Evolutionary conservation across 2,113 vertebrate genomes (phyloP), one percentile per base, ranked within the genome.

Genomic region (Platanista minor): DNA sequence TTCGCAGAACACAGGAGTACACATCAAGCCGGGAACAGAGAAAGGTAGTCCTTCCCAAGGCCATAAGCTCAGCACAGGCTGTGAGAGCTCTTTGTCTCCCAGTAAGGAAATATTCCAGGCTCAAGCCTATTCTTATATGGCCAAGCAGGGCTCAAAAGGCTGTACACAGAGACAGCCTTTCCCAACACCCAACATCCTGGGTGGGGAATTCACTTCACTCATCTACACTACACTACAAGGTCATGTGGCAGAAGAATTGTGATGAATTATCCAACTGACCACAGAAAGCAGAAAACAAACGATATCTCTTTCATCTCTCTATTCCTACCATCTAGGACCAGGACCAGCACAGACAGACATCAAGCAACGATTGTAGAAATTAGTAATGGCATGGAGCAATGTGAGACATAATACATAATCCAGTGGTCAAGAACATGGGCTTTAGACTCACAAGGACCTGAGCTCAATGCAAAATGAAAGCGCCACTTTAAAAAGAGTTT

Each of bases 401-500:
- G 43, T 41, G 9, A 87, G 82, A 13, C n/a, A 31, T 8, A 41
- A 78, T 2, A 27, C 4, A n/a, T 20, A 80, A 29, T 0, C 13
- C 67, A 52, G 15, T 9, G 41, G 41, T 43, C 49, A 80, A 62
- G 74, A 87, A 80, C 10, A 27, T 10, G 77, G 43, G 27, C 5
- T 6, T 41, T 0, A 46, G 36, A 33, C 4, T 57, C 75, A 83
- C 67, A 41, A 20, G 33, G 52, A 77, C 12, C 61, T 31, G 17
- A 69, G 71, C 67, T 43, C n/a, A 52, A 29, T 14, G 27, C 29
- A 41, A 67, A 84, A 89, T n/a, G 29, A 12, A 29, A 88, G 7
- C 54, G n/a, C 18, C 18, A 54, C 77, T 96, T 71, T 33, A 57
- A 84, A 84, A 96, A 46, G 14, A 23, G 14, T 25, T n/a, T 49